Evolutionary conservation across 2,888 invertebrate species (phyloP).

Genomic region (Geotrupes spiniger): DNA sequence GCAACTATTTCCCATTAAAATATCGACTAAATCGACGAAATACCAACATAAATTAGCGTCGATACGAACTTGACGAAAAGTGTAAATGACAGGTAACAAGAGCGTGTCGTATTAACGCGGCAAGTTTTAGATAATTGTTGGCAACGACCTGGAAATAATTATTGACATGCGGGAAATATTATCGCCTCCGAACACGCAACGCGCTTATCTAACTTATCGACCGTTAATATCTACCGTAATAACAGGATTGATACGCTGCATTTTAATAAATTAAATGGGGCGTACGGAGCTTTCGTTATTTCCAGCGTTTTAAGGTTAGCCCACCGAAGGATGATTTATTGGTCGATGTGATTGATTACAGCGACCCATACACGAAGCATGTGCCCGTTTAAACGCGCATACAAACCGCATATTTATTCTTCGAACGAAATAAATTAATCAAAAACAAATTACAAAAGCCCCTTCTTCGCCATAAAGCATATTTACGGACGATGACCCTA

Average conservation of each 20-base stretch:
- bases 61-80: neutral
- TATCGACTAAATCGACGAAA: slow-evolving; percentile 2
- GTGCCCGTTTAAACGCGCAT: neutral
- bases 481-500: no score
- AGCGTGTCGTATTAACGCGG: slow-evolving; percentile 17
- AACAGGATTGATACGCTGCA: slow-evolving; percentile 12
- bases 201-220: slow-evolving; percentile 7
- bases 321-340: slow-evolving; percentile 19
- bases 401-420: neutral
- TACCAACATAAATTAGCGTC: no score
- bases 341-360: slow-evolving; percentile 16
- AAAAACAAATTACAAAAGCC: no score
- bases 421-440: no score
- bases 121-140: slow-evolving; percentile 17
- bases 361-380: no score
- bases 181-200: slow-evolving; percentile 16
- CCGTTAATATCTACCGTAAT: slow-evolving; percentile 8
- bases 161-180: slow-evolving; percentile 15
- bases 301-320: slow-evolving; percentile 10
- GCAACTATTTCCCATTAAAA: no score
- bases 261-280: slow-evolving; percentile 20
- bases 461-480: no score
- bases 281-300: slow-evolving; percentile 15
- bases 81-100: slow-evolving; percentile 9
- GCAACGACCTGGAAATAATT: slow-evolving; percentile 15